These are phyloP conservation scores for Pluvianellus socialis DNA, from an alignment of 2,113 vertebrate genomes.

Conservation along the genomic window DNA sequence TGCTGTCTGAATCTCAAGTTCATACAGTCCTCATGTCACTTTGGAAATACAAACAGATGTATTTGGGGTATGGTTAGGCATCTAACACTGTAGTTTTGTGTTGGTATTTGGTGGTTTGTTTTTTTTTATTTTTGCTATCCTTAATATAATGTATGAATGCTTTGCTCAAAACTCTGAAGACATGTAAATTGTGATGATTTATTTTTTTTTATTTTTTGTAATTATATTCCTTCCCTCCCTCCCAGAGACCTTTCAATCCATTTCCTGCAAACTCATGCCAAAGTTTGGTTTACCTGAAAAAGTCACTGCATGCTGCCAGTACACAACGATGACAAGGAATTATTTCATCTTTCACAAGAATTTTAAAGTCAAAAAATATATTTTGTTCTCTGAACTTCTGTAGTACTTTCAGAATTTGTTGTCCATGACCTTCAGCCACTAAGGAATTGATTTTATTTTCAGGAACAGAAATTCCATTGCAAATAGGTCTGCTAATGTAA, in stretches of 20 bases:
- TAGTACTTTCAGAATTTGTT: constrained; percentile 87
- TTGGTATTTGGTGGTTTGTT: no score
- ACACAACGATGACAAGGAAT: constrained; percentile 94
- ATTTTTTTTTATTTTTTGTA: not conserved
- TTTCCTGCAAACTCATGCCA: not conserved
- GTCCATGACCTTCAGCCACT: constrained; percentile 87
- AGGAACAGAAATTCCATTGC: constrained; percentile 76
- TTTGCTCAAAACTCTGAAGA: not conserved
- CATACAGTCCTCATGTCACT: not conserved
- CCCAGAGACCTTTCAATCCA: not conserved
- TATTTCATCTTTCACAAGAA: constrained; percentile 84
- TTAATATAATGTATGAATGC: not conserved
- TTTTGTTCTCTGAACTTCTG: constrained; percentile 88
- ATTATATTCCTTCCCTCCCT: not conserved
- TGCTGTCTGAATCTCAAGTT: not conserved
- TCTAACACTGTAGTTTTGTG: not conserved
- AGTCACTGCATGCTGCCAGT: constrained; percentile 94
- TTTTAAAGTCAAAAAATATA: constrained; percentile 91
- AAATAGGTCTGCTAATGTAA: constrained; percentile 64
- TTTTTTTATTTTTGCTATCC: not conserved
- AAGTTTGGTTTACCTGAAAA: constrained; percentile 87
- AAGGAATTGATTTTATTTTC: constrained; percentile 79
- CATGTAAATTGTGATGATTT: not conserved
- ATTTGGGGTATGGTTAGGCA: not conserved
- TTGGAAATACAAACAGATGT: not conserved